These are phyloP conservation scores for Acrocephalus scirpaceus DNA, from an alignment of 2,797 vertebrate species.

Conservation along the genomic window DNA sequence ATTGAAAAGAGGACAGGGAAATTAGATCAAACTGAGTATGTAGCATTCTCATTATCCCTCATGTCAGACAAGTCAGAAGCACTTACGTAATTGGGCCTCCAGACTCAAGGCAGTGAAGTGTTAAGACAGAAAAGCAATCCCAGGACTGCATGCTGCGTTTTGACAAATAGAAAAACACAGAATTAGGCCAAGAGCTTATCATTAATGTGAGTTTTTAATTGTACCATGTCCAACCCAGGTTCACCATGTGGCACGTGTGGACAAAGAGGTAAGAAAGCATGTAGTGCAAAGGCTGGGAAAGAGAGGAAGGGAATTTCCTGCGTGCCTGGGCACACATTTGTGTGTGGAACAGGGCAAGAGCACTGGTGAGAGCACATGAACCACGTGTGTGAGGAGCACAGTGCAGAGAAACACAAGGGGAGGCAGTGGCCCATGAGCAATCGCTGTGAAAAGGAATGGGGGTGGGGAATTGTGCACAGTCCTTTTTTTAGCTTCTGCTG, in stretches of 20 bases:
- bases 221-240: background rate
- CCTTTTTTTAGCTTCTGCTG: constrained; percentile 13
- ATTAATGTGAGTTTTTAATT: constrained; percentile 17
- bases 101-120: constrained; percentile 60
- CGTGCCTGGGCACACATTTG: background rate
- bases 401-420: background rate
- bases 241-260: background rate
- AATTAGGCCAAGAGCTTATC: constrained; percentile 40
- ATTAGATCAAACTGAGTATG: constrained; percentile 55
- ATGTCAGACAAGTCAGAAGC: constrained; percentile 61
- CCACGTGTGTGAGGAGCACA: background rate
- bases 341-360: background rate
- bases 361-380: background rate
- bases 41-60: constrained; percentile 51
- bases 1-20: constrained; percentile 59
- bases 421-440: constrained; percentile 30
- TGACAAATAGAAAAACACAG: constrained; percentile 57
- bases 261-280: background rate
- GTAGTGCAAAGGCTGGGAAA: background rate
- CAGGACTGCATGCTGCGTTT: constrained; percentile 40
- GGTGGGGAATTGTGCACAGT: background rate
- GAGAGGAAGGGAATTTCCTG: background rate
- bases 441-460: constrained; percentile 10
- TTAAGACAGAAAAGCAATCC: constrained; percentile 60
- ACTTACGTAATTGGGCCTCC: constrained; percentile 60